Percentiles rank a stretch among this genome's conserved stretches.
phyloP scores from a whole-genome alignment of 1,140 invertebrate genomes.

The Lepidostoma basale region DNA sequence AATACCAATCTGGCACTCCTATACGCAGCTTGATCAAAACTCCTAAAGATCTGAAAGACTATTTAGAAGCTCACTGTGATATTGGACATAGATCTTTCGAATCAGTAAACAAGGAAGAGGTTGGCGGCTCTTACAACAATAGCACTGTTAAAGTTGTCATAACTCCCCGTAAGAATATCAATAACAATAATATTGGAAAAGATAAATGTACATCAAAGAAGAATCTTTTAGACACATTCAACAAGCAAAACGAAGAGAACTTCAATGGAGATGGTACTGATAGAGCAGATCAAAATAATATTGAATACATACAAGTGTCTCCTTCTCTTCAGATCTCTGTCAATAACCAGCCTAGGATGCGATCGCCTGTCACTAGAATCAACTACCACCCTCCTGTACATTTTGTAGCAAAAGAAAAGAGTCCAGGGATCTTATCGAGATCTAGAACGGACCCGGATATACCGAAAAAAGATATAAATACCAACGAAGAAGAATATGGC shows the following conservation, averaged over 20 bases:
- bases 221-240: slow-evolving; percentile 36
- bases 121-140: neutral
- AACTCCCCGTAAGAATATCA: slow-evolving; percentile 41
- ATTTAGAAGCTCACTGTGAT: slow-evolving; percentile 58
- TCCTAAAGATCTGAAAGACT: slow-evolving; percentile 60
- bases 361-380: slow-evolving; percentile 57
- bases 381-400: slow-evolving; percentile 37
- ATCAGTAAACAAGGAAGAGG: slow-evolving; percentile 49
- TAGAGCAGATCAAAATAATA: slow-evolving; percentile 45
- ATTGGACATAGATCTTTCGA: slow-evolving; percentile 53
- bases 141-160: slow-evolving; percentile 33
- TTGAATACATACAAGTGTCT: slow-evolving; percentile 58
- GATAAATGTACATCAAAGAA: slow-evolving; percentile 42
- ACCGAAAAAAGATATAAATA: neutral
- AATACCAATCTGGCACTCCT: slow-evolving; percentile 44
- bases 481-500: slow-evolving; percentile 23
- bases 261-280: neutral
- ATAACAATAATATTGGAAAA: slow-evolving; percentile 33
- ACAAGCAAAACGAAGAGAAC: slow-evolving; percentile 18
- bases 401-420: slow-evolving; percentile 25
- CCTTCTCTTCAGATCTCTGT: slow-evolving; percentile 59
- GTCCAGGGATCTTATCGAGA: neutral
- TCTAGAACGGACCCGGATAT: slow-evolving; percentile 7
- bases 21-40: slow-evolving; percentile 60
- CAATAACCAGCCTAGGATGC: slow-evolving; percentile 58